Base-by-base conservation (phyloP, 2,888 invertebrate genomes). In the Microctonus hyperodae region DNA sequence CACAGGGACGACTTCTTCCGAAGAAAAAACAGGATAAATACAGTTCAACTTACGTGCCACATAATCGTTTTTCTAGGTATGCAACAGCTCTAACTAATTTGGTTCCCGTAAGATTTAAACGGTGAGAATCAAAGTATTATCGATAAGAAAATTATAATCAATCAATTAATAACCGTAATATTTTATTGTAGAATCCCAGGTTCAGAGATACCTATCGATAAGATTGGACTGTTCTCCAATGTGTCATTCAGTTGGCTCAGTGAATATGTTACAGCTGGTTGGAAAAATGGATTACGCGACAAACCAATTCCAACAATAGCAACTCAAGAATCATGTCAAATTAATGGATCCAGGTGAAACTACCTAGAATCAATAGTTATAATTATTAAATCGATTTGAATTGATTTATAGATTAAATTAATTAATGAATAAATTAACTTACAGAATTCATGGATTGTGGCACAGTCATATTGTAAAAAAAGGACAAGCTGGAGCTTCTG, bases 221-320 rank as follows among this genome's bases (percentile, higher is more conserved):
- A 81, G 67, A 83, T 86, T 13, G 87, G 86, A 5, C 81, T 86
- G 59, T 81, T 86, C 69, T 86, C 86, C 9, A 85, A 84, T 73
- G 80, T 86, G 22, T 85, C 86, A 0, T 86, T 85, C 72, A 83
- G 85, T 35, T 88, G 88, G 88, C 80, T 87, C 69, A 85, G 85
- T 9, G 79, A 80, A 25, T 83, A 86, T 60, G 84, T 88, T 78
- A 84, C 82, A 77, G 80, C 81, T 31, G 85, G 87, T 0, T 86
- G 84, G 74, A 82, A 79, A 65, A 81, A 81, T 64, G 85, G 85
- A 13, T 78, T 86, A 7, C 79, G 80, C 10, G 74, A 81, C 16
- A 83, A 85, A 5, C 81, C 85, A 65, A 73, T 86, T 50, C 73
- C 85, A 77, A 75, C 75, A 71, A 65, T 85, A 53, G 83, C 86